phyloP scores from a whole-genome alignment of 1,140 invertebrate genomes.

The Yoshiicerus persimilis region DNA sequence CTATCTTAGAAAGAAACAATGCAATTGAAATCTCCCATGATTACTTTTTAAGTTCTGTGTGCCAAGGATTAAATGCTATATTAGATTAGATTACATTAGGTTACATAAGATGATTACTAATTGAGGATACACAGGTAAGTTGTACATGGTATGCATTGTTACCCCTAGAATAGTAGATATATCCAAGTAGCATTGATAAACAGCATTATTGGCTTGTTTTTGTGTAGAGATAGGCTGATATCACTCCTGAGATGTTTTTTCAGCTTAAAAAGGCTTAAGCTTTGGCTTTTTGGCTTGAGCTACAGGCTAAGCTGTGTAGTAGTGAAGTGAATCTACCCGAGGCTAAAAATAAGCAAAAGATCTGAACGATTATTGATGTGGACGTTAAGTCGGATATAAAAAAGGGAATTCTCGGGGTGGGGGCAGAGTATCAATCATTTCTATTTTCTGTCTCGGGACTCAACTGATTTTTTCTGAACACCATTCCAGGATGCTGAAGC shows the following conservation, averaged over 20 bases:
- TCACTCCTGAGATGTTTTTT: too few relatives aligned
- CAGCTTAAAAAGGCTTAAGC: not conserved
- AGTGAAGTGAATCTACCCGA: not conserved
- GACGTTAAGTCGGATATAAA: slow-evolving; percentile 19
- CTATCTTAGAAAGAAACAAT: not conserved
- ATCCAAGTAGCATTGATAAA: not conserved
- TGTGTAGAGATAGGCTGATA: not conserved
- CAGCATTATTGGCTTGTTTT: not conserved
- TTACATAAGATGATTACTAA: slow-evolving; percentile 1
- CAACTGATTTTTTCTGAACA: slow-evolving; percentile 4
- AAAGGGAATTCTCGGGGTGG: slow-evolving; percentile 29
- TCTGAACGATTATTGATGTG: slow-evolving; percentile 35
- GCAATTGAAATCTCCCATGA: not conserved
- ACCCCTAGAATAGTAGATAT: not conserved
- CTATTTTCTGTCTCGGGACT: slow-evolving; percentile 32
- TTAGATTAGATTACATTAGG: slow-evolving; percentile 2
- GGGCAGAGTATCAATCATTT: slow-evolving; percentile 37
- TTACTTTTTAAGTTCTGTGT: not conserved
- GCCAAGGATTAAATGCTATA: not conserved
- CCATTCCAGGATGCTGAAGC: not conserved
- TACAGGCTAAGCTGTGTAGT: not conserved
- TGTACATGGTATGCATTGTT: not conserved
- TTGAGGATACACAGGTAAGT: not conserved
- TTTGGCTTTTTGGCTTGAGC: not conserved
- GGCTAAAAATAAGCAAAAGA: slow-evolving; percentile 34